Base-by-base conservation (phyloP, 2,113 vertebrate genomes). In the Trachemys scripta region DNA sequence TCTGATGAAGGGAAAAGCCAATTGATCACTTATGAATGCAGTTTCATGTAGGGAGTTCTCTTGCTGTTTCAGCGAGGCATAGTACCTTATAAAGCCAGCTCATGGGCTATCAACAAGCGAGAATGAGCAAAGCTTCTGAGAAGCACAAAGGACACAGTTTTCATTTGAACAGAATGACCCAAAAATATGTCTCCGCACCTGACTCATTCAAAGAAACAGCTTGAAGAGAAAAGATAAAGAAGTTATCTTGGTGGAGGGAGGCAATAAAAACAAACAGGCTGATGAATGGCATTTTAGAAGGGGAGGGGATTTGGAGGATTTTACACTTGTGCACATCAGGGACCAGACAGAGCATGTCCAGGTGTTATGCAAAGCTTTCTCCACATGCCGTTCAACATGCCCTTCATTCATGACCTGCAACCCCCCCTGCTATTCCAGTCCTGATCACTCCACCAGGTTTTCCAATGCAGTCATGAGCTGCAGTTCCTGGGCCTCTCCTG, bases 181-280 rank as follows among this genome's bases (percentile, higher is more conserved):
- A 4, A 11, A 0, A 1, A 47, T 47, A 45, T 76, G 75, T 8
- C 24, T 8, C 11, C 0, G n/a, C 0, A 0, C 29, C 35, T 65
- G 45, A 57, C 82, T 57, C 75, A 27, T 17, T 1, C 88, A 93
- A 78, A 78, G 42, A 78, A 47, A 56, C 35, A 35, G 2, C 16
- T 49, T n/a, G 24, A 22, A 14, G 59, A 88, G 29, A 1, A 78
- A 2, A 35, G 14, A 29, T 27, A 3, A 56, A 45, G 85, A 49
- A 38, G 54, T 4, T 42, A 57, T 86, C 51, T 35, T 1, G 42
- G 38, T 42, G 72, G 72, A 76, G 22, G 72, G 38, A 76, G 31
- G 27, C 69, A 49, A 78, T 88, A 86, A 88, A 19, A 42, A 76
- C 72, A 76, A 76, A 72, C 19, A 19, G 59, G 42, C 35, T 59